Base-by-base conservation (phyloP, 2,888 invertebrate species). In the Ennomos quercinarius region DNA sequence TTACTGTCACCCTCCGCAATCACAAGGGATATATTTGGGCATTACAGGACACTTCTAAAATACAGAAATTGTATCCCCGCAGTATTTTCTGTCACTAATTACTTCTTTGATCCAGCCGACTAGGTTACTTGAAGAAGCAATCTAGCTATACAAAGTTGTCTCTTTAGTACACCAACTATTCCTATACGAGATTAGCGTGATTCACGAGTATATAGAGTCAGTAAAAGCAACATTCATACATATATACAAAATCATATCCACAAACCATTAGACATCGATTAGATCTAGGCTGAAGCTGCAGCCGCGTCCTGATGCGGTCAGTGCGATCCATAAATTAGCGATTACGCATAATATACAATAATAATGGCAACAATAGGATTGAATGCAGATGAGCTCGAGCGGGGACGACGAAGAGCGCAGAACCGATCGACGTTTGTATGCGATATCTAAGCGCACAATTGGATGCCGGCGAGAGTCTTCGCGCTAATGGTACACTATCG, bases 401-500 rank as follows among this genome's bases (percentile, higher is more conserved):
- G 77, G 71, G 72, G 74, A 72, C 74, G 69, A 70, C 67, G 72
- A 76, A 65, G 68, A 68, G 72, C 73, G 76, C 72, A 73, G 77
- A 68, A 68, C 80, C 88, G 89, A 88, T 89, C 89, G 91, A 91
- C 92, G 87, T 92, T 91, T 92, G 92, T 92, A 92, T 92, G 88
- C 91, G 87, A 85, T 91, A 91, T 92, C 92, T 90, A 91, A 89
- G 84, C 86, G 86, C 86, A 91, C 92, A 92, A 92, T 92, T 92
- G 91, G 91, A 89, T 80, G 89, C 88, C 91, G 91, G 91, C 86
- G 91, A 88, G 91, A 89, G 75, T 84, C 84, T 90, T 91, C 89
- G 91, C 92, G 89, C 92, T 91, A 91, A 91, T 91, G 91, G 90
- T 89, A 87, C 91, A 89, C 86, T 92, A 92, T 92, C 91, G 86